phyloP scores from a whole-genome alignment of 2,888 invertebrate species.

The Drosophila hamatofila region DNA sequence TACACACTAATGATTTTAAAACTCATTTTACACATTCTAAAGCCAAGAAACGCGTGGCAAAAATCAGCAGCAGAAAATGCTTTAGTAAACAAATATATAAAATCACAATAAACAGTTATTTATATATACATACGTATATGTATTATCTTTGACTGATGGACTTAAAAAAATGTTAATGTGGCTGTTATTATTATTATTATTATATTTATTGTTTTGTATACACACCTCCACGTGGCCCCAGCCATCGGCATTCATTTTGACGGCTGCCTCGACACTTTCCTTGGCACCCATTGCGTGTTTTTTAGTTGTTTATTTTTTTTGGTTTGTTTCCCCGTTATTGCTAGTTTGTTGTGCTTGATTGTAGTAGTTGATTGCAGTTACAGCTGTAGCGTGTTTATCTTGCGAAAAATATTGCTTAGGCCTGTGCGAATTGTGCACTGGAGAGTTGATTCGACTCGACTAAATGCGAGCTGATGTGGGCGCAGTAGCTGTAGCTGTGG shows the following conservation, averaged over 20 bases:
- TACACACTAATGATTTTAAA: too few species aligned
- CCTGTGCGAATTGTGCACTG: constrained; percentile 37
- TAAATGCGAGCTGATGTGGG: neutral
- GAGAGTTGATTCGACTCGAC: constrained; percentile 19
- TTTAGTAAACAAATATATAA: neutral
- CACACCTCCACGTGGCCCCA: constrained; percentile 93
- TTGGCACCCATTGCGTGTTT: constrained; percentile 89
- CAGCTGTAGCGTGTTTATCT: constrained; percentile 48
- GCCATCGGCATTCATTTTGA: constrained; percentile 92
- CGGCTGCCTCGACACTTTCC: constrained; percentile 91
- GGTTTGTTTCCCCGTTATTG: constrained; percentile 21
- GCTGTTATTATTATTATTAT: constrained; percentile 16
- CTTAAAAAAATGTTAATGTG: constrained; percentile 9
- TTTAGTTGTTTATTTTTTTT: constrained; percentile 32
- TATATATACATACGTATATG: too few species aligned
- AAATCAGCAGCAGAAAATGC: neutral
- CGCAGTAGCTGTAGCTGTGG: constrained; percentile 4
- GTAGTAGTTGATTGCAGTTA: constrained; percentile 39
- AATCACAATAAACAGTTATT: neutral
- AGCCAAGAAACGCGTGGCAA: neutral
- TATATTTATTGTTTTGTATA: constrained; percentile 51
- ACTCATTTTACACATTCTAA: neutral
- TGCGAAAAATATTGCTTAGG: constrained; percentile 41
- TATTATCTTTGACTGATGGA: constrained; percentile 1
- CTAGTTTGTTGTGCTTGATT: constrained; percentile 41